phyloP scores from a whole-genome alignment of 2,888 invertebrate species.

The Chrysina gloriosa region DNA sequence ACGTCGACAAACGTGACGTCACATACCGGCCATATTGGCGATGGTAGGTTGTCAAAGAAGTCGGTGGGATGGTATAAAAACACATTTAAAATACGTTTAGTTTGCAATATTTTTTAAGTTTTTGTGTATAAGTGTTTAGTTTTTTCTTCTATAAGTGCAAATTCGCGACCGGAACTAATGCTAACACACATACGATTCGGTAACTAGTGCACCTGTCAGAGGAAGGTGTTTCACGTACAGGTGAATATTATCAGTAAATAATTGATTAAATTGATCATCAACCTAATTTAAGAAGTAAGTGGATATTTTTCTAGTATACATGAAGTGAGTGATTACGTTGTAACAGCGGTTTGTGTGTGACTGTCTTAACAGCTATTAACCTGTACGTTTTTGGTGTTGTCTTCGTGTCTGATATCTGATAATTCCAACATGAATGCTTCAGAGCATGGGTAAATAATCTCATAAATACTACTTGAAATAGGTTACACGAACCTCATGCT shows the following conservation, averaged over 20 bases:
- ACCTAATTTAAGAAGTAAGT: slow-evolving; percentile 33
- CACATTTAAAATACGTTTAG: slow-evolving; percentile 49
- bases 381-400: slow-evolving; percentile 46
- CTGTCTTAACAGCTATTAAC: slow-evolving; percentile 37
- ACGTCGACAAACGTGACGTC: slow-evolving; percentile 54
- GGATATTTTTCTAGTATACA: slow-evolving; percentile 28
- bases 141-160: slow-evolving; percentile 35
- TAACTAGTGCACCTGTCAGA: slow-evolving; percentile 38
- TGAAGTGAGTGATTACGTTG: slow-evolving; percentile 6
- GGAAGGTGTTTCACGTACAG: slow-evolving; percentile 40
- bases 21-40: slow-evolving; percentile 60
- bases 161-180: slow-evolving; percentile 11
- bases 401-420: slow-evolving; percentile 47
- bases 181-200: slow-evolving; percentile 21
- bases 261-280: slow-evolving; percentile 43
- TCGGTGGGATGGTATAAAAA: slow-evolving; percentile 58
- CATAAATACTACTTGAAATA: neutral
- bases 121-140: slow-evolving; percentile 37
- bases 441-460: slow-evolving; percentile 78
- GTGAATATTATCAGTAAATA: slow-evolving; percentile 43
- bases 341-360: slow-evolving; percentile 38
- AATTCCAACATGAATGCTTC: slow-evolving; percentile 77
- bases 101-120: slow-evolving; percentile 51
- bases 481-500: neutral
- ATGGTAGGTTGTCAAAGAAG: slow-evolving; percentile 45